Base-by-base conservation (phyloP, 1,140 invertebrate genomes). In the Drosophila busckii region DNA sequence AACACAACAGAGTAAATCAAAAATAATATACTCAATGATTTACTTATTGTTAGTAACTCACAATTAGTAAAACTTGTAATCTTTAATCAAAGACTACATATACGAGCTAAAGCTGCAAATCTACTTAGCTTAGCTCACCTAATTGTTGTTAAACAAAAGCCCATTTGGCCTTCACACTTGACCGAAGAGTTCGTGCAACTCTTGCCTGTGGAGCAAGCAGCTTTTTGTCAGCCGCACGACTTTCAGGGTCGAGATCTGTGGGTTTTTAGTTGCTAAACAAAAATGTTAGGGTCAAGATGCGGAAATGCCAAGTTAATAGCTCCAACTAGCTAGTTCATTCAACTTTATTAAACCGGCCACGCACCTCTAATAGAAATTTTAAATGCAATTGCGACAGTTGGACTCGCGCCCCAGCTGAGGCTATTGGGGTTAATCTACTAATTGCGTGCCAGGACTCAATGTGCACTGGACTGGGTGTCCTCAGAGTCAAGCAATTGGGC, bases 91-190 rank as follows among this genome's bases (percentile, higher is more conserved):
- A n/a, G n/a, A n/a, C n/a, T n/a, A n/a, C n/a, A n/a, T n/a, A n/a
- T n/a, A n/a, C n/a, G n/a, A n/a, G n/a, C n/a, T n/a, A n/a, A n/a
- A n/a, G n/a, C n/a, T n/a, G n/a, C n/a, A n/a, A n/a, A n/a, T n/a
- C n/a, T n/a, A n/a, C n/a, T n/a, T n/a, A n/a, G n/a, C n/a, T 23
- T 41, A 10, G 23, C 13, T 22, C 6, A 15, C 2, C 7, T 10
- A 23, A 53, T 37, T 35, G 46, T 23, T 59, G 56, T n/a, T n/a
- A n/a, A n/a, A n/a, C n/a, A n/a, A 54, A 61, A 61, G 52, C 12
- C 38, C 28, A 69, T 80, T 73, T 69, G 45, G 68, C 73, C 73
- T 80, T 80, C 73, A 80, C 75, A 80, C 75, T 49, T 82, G 73
- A 66, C 73, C 73, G 55, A 55, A 80, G 63, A 80, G 73, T 73